These are phyloP conservation scores for Peromyscus attwateri DNA, from an alignment of 2,797 vertebrate species.

Conservation along the genomic window DNA sequence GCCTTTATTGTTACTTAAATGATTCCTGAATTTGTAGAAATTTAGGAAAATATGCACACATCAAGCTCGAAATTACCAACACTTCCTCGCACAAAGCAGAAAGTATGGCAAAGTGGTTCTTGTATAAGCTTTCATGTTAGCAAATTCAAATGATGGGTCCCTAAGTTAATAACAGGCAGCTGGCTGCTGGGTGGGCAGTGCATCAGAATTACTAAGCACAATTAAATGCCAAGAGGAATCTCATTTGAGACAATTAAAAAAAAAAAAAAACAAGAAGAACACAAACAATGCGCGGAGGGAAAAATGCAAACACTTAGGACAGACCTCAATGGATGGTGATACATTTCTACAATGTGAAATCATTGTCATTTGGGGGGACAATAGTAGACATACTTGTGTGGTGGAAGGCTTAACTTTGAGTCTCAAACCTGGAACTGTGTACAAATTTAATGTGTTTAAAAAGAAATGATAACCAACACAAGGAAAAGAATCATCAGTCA, in stretches of 20 bases:
- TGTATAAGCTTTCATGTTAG: background rate
- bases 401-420: background rate
- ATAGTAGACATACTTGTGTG: background rate
- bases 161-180: constrained; percentile 7
- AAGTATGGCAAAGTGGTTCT: background rate
- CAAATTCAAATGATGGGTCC: background rate
- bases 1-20: background rate
- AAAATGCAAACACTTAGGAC: background rate
- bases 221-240: constrained; percentile 7
- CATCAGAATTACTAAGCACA: constrained; percentile 23
- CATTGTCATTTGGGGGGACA: background rate
- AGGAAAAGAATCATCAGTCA: background rate
- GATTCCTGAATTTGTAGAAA: constrained; percentile 32
- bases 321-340: background rate
- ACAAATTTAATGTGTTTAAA: background rate
- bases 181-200: background rate
- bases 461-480: background rate
- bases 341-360: background rate
- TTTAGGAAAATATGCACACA: background rate
- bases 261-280: background rate
- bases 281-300: background rate
- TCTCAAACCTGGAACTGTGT: background rate
- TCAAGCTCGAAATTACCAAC: background rate
- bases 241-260: background rate
- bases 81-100: constrained; percentile 6